Conservation (phyloP, 2,113 vertebrate genomes). For the Catagonus wagneri region DNA sequence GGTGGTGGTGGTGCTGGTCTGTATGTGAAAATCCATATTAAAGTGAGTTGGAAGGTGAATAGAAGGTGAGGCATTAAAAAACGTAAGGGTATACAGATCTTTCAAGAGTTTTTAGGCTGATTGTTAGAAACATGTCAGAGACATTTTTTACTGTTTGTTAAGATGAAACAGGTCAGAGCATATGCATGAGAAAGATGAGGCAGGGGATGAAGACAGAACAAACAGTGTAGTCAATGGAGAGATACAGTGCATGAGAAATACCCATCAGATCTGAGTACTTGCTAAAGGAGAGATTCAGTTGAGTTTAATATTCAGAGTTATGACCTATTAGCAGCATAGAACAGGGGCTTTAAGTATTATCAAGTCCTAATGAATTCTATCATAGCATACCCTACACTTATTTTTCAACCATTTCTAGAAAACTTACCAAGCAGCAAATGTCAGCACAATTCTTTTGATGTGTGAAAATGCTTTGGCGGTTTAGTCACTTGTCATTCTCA, state of each 20-base stretch:
- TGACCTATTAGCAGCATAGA: background rate
- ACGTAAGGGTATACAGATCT: background rate
- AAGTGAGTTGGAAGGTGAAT: background rate
- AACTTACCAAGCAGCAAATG: conserved; percentile 77
- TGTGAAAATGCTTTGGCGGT: conserved; percentile 72
- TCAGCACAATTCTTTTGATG: conserved; percentile 67
- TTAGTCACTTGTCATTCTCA: conserved; percentile 77
- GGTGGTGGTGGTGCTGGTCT: background rate
- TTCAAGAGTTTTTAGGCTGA: background rate
- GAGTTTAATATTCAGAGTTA: background rate
- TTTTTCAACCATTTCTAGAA: conserved; percentile 74
- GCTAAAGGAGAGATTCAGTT: background rate
- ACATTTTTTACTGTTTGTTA: background rate
- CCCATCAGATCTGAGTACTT: background rate
- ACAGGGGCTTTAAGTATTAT: conserved; percentile 5
- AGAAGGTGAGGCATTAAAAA: background rate
- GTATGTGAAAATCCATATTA: background rate
- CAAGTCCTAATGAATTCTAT: conserved; percentile 60
- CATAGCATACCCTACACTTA: conserved; percentile 56
- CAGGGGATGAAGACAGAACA: background rate
- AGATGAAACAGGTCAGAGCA: background rate
- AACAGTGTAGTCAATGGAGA: background rate
- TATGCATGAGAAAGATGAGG: background rate
- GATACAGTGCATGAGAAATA: background rate
- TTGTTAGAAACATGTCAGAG: background rate